Conservation (phyloP, 2,888 invertebrate genomes). For the Drosophila setosimentum region DNA sequence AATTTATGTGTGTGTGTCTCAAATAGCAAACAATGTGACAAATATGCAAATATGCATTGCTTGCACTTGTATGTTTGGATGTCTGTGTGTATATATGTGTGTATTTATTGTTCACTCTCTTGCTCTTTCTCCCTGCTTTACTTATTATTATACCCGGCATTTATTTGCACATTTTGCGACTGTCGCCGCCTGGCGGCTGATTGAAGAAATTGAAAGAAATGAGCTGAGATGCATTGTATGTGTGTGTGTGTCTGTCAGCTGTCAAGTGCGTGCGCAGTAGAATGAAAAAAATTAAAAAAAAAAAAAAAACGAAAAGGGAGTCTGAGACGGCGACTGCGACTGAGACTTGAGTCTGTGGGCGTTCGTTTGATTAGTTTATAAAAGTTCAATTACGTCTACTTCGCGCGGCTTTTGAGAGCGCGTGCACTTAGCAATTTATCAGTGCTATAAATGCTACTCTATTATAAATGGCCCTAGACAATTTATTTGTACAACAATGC, state of each 20-base stretch:
- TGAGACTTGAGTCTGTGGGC: conserved; percentile 44
- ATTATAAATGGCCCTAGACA: conserved; percentile 64
- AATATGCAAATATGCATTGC: conserved; percentile 57
- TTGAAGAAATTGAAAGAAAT: conserved; percentile 73
- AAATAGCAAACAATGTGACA: conserved; percentile 48
- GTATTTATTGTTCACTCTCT: conserved; percentile 27
- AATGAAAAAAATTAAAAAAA: background rate
- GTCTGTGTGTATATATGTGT: conserved; percentile 10
- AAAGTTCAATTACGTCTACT: conserved; percentile 75
- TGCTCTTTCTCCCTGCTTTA: conserved; percentile 46
- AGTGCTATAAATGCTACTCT: conserved; percentile 53
- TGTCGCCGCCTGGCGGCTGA: conserved; percentile 60
- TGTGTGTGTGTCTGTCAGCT: conserved; percentile 45
- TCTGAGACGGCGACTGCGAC: conserved; percentile 13
- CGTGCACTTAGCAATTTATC: conserved; percentile 62
- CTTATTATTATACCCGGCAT: conserved; percentile 35
- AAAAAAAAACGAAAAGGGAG: too few relatives aligned
- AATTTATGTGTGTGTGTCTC: conserved; percentile 22
- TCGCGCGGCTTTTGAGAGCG: conserved; percentile 47
- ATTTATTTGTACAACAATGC: conserved; percentile 69
- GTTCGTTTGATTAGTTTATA: conserved; percentile 76
- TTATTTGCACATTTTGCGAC: conserved; percentile 29
- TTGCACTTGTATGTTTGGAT: conserved; percentile 32
- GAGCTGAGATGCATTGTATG: conserved; percentile 39
- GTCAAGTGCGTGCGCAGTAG: conserved; percentile 44